Base-by-base conservation (phyloP, 2,888 invertebrate species). In the Agriotes lineatus region DNA sequence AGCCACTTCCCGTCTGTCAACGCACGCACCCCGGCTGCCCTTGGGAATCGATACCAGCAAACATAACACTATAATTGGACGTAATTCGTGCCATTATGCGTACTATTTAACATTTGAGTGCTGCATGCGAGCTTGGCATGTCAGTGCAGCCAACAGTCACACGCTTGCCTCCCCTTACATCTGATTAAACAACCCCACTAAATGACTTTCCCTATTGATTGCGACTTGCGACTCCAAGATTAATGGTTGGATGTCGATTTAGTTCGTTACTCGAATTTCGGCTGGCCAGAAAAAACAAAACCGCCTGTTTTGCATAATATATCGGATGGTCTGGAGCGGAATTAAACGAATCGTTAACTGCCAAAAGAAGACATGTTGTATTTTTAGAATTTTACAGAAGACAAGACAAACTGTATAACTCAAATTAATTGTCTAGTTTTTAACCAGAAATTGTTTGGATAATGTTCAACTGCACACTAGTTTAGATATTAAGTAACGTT, bases 31-130 rank as follows among this genome's bases (percentile, higher is more conserved):
- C 30, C 44, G 14, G 14, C 9, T 57, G n/a, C 64, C 48, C 44
- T 64, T 42, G 50, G 22, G 39, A 63, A 68, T 68, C 68, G 63
- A 68, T 68, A 58, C 22, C 37, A 64, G 39, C 50, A 58, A 58
- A 67, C 61, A 45, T 54, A 67, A 42, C 56, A 44, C 60, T 52
- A 65, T 70, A 70, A 70, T 70, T 70, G 67, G 50, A 70, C 45
- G 59, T 67, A 70, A 70, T 67, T 63, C 70, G 58, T 70, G 70
- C 57, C 62, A 63, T 62, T 66, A 70, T 58, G 62, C 61, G 61
- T 61, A 63, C 33, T 67, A 63, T 63, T 69, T 70, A 62, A 58
- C 59, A 59, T 64, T 58, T 42, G 56, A 58, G 58, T 52, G 59
- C 60, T 63, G 67, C 67, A 70, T 62, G 70, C 58, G 52, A 61